These are phyloP conservation scores for Parascotia fuliginaria DNA, from an alignment of 2,888 invertebrate species.

Conservation along the genomic window DNA sequence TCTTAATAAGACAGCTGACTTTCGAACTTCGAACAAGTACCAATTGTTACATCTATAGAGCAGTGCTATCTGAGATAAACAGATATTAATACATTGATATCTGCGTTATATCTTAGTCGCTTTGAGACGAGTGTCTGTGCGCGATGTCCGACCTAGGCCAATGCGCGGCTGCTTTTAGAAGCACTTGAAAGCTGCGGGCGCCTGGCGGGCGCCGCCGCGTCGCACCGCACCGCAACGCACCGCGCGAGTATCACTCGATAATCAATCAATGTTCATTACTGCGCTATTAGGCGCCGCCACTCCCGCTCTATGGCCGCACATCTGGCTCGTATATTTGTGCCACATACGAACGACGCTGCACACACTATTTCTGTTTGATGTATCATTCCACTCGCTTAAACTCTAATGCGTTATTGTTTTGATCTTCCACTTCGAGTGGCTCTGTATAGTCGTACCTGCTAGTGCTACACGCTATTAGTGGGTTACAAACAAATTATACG, in stretches of 20 bases:
- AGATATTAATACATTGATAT: conserved; percentile 14
- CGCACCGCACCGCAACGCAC: conserved; percentile 5
- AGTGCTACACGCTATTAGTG: background rate
- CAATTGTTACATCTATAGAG: background rate
- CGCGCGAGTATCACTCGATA: conserved; percentile 60
- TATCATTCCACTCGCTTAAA: conserved; percentile 22
- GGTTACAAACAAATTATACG: background rate
- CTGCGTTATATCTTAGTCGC: conserved; percentile 15
- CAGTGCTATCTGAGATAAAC: conserved; percentile 7
- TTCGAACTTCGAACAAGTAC: background rate
- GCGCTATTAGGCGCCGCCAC: conserved; percentile 27
- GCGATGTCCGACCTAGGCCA: conserved; percentile 57
- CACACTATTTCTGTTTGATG: conserved; percentile 40
- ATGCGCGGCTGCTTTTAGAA: conserved; percentile 53
- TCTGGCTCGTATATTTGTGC: conserved; percentile 32
- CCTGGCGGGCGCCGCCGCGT: conserved; percentile 38
- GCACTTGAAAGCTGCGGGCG: conserved; percentile 59
- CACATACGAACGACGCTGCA: conserved; percentile 22
- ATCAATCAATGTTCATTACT: conserved; percentile 68
- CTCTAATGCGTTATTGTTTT: conserved; percentile 44
- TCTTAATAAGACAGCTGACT: too few species aligned
- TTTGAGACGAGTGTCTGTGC: conserved; percentile 28
- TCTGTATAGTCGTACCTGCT: background rate
- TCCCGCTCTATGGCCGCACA: conserved; percentile 9
- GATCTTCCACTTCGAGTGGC: conserved; percentile 10